Evolutionary conservation across 2,888 invertebrate species (phyloP).

Genomic region (Drosophila maculinotata): DNA sequence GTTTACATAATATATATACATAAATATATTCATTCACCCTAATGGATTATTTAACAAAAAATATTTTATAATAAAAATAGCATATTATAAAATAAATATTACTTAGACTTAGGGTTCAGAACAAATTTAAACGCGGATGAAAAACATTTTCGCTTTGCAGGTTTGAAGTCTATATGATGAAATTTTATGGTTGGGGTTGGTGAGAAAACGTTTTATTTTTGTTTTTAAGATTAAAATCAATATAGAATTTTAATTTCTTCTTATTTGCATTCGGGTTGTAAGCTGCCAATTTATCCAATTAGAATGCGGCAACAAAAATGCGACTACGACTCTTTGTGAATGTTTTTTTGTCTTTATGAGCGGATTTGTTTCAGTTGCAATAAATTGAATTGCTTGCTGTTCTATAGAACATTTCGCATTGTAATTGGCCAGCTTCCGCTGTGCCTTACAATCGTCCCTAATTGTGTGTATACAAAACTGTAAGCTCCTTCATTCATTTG

Average conservation of each 20-base stretch:
- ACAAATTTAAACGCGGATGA: too few species aligned
- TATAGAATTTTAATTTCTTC: constrained; percentile 4
- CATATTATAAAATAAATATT: too few species aligned
- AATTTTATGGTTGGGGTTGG: background rate
- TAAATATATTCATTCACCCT: too few species aligned
- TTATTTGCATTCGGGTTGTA: constrained; percentile 15
- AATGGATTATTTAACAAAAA: too few species aligned
- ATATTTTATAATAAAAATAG: too few species aligned
- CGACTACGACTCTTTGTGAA: constrained; percentile 1
- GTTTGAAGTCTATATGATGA: too few species aligned
- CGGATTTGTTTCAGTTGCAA: constrained; percentile 43
- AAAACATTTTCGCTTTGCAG: too few species aligned
- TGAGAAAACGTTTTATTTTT: background rate
- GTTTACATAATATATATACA: too few species aligned
- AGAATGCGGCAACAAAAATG: constrained; percentile 11
- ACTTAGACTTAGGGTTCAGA: too few species aligned
- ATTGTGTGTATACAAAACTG: constrained; percentile 43
- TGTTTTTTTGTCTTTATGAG: constrained; percentile 23
- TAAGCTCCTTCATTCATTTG: constrained; percentile 55
- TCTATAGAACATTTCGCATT: constrained; percentile 25
- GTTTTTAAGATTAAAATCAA: constrained; percentile 6
- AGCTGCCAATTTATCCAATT: constrained; percentile 50
- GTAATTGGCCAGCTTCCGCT: constrained; percentile 42
- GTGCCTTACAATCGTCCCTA: constrained; percentile 31
- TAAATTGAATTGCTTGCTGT: constrained; percentile 34